Evolutionary conservation across 2,888 invertebrate species (phyloP), one percentile per base, ranked within the genome.

Genomic region (Philonicus albiceps): DNA sequence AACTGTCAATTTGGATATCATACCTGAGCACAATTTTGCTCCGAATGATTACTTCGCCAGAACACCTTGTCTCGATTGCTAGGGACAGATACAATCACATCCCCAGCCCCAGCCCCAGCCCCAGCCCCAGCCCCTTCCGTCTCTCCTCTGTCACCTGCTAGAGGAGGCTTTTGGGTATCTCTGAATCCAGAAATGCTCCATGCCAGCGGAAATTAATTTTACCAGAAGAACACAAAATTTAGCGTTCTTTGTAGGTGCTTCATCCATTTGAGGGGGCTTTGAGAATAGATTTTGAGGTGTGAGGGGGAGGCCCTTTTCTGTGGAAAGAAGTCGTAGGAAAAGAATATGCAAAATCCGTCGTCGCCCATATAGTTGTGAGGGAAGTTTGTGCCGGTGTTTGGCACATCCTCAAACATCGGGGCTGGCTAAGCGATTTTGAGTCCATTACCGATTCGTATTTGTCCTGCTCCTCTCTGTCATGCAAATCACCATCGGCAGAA

Each of bases 181-280:
- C 8, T 27, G 64, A 3, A 11, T 11, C 43, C 2, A 78, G 78
- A 43, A 43, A 49, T 30, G 30, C n/a, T n/a, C 53, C 19, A 55
- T 64, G 81, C 19, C 22, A 55, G 64, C 81, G 81, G 81, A 81
- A 81, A 81, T 81, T 81, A 55, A 81, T 81, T 81, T 64, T 34
- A 81, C 27, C n/a, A 81, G 55, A 55, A 55, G 55, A 53, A 81
- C 81, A 81, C 37, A 27, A 81, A 81, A 81, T 64, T 81, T 64
- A 81, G 78, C 22, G 78, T 27, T 78, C 78, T 30, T 78, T 78
- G 43, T 74, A 34, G n/a, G n/a, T 49, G 8, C 31, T 43, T 49
- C 78, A 49, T 78, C 27, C 78, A 78, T 78, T 78, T 16, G 6
- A 49, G 16, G 27, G 27, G 22, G 49, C 53, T 78, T 78, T 7